A percentile compares a stretch with the other conserved stretches of the same genome.
Evolutionary conservation across 2,113 vertebrate genomes (phyloP).

Genomic region (Symphodus melops): DNA sequence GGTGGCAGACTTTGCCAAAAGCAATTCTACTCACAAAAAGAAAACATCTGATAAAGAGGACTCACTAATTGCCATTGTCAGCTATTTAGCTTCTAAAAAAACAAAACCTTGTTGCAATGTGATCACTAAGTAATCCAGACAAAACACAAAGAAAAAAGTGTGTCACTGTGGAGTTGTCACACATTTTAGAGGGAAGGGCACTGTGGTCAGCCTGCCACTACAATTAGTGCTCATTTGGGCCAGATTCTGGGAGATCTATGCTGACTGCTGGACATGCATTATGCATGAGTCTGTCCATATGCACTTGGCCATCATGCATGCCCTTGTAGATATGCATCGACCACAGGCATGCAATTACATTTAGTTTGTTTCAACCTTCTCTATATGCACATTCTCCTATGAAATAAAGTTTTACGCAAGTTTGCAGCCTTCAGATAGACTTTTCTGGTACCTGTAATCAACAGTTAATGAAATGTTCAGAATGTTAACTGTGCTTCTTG

Average conservation of each 20-base stretch:
- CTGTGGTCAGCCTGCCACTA: conserved; percentile 87
- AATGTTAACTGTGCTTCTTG: neutral
- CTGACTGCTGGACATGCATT: conserved; percentile 93
- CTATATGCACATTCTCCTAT: conserved; percentile 34
- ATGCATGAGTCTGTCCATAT: conserved; percentile 93
- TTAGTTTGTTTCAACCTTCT: conserved; percentile 54
- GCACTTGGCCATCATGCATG: conserved; percentile 93
- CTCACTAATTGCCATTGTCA: conserved; percentile 13
- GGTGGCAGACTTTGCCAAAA: neutral
- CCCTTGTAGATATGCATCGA: conserved; percentile 82
- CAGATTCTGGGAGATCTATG: conserved; percentile 85
- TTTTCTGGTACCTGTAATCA: conserved; percentile 5
- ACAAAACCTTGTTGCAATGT: conserved; percentile 34
- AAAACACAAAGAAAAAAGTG: conserved; percentile 30
- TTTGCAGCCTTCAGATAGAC: conserved; percentile 1
- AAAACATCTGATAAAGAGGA: neutral
- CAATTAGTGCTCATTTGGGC: conserved; percentile 90
- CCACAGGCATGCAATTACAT: conserved; percentile 72
- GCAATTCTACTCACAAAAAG: neutral
- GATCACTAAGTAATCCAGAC: conserved; percentile 33
- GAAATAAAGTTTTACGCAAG: conserved; percentile 22
- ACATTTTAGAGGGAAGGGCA: conserved; percentile 59
- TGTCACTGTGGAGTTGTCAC: conserved; percentile 47
- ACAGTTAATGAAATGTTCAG: neutral
- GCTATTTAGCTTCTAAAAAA: conserved; percentile 20